phyloP scores from a whole-genome alignment of 2,888 invertebrate genomes.

The Celastrina argiolus region DNA sequence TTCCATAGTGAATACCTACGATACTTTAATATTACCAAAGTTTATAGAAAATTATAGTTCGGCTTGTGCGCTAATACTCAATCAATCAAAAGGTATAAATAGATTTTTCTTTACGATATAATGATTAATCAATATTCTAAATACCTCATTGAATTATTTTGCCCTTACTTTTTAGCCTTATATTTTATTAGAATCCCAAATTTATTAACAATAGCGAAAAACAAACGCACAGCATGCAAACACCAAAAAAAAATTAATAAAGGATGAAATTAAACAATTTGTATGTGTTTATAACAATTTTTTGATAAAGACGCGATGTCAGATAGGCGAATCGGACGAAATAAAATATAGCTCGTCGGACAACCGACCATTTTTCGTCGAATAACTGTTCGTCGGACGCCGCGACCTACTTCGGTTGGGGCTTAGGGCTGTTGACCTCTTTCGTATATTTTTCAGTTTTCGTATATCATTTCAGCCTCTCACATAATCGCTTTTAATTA shows the following conservation, averaged over 20 bases:
- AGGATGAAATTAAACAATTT: slow-evolving; percentile 1
- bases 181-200: background rate
- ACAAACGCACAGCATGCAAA: background rate
- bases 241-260: background rate
- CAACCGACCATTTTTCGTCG: background rate
- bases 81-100: too few species aligned
- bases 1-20: too few species aligned
- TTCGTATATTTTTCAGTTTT: slow-evolving; percentile 4
- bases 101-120: too few species aligned
- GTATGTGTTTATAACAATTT: too few species aligned
- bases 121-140: too few species aligned
- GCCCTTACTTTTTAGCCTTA: too few species aligned
- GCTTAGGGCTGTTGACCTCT: slow-evolving; percentile 14
- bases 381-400: background rate
- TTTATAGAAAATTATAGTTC: too few species aligned
- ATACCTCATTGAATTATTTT: too few species aligned
- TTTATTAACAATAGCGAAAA: background rate
- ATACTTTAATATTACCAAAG: too few species aligned
- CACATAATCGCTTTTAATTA: background rate
- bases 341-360: too few species aligned
- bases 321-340: background rate
- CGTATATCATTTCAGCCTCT: background rate
- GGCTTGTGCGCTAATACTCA: too few species aligned
- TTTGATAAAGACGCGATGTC: background rate
- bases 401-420: background rate